These are phyloP conservation scores for Garra rufa DNA, from an alignment of 2,113 vertebrate genomes.

Conservation along the genomic window DNA sequence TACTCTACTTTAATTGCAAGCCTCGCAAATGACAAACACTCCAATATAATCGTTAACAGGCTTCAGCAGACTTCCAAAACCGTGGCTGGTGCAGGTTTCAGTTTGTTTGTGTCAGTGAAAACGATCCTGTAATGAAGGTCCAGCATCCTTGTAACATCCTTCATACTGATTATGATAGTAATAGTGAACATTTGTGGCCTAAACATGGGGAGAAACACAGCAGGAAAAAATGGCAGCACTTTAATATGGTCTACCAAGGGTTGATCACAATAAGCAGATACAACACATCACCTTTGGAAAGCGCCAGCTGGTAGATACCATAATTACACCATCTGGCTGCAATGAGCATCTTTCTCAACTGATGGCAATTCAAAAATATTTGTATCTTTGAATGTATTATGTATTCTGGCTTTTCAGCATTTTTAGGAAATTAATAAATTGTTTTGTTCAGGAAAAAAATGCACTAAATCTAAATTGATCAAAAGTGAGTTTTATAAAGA, in stretches of 20 bases:
- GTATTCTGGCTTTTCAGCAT: too few species aligned
- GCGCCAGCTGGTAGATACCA: not conserved
- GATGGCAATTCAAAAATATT: not conserved
- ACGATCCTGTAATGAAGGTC: not conserved
- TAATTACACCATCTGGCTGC: not conserved
- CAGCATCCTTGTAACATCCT: too few species aligned
- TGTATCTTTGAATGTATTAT: not conserved
- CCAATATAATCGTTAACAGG: not conserved
- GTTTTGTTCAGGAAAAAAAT: too few species aligned
- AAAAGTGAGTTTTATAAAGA: too few species aligned
- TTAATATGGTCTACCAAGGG: not conserved
- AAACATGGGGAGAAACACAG: not conserved
- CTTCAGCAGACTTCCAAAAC: not conserved
- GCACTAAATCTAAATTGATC: too few species aligned
- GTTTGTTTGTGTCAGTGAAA: not conserved
- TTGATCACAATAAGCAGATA: not conserved
- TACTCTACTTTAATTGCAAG: conserved; percentile 49
- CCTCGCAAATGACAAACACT: not conserved
- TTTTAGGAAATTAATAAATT: too few species aligned
- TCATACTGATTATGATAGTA: not conserved
- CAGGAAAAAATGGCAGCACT: not conserved
- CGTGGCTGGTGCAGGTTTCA: not conserved
- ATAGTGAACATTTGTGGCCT: not conserved
- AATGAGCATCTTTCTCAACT: not conserved
- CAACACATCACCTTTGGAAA: not conserved